Conservation (phyloP, 1,140 invertebrate species). For the Lepidotrigona ventralis region DNA sequence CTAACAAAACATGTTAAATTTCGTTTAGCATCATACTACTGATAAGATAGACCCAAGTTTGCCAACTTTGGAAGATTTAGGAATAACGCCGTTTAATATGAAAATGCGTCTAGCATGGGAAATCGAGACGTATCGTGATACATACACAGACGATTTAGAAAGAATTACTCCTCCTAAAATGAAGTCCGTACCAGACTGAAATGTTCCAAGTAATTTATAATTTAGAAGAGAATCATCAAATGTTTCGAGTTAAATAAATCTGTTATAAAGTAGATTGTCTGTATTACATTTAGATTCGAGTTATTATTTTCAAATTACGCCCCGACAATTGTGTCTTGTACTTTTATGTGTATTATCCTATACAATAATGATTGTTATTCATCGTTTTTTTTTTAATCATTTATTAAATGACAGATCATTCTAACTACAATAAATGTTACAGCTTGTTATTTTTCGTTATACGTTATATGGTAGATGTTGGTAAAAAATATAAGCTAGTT, state of each 20-base stretch:
- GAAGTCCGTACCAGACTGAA: constrained; percentile 27
- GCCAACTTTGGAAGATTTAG: constrained; percentile 93
- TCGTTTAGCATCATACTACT: constrained; percentile 86
- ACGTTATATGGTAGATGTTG: constrained; percentile 60
- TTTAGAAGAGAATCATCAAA: constrained; percentile 2
- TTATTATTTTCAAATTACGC: background rate
- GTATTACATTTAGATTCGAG: background rate
- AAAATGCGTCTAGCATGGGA: constrained; percentile 91
- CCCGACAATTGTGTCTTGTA: too few relatives aligned
- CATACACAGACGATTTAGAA: constrained; percentile 84
- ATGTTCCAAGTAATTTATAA: background rate
- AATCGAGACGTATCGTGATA: constrained; percentile 81
- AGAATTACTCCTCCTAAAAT: constrained; percentile 70
- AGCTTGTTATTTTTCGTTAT: constrained; percentile 50
- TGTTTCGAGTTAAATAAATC: constrained; percentile 44
- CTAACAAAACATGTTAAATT: constrained; percentile 45
- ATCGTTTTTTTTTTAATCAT: constrained; percentile 43
- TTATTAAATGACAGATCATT: constrained; percentile 56
- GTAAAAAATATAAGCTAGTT: constrained; percentile 73
- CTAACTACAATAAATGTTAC: constrained; percentile 61
- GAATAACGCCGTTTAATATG: constrained; percentile 87
- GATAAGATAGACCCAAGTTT: constrained; percentile 84
- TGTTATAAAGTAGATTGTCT: background rate
- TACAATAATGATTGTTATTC: background rate
- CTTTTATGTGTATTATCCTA: background rate